Evolutionary conservation across 2,888 invertebrate species (phyloP).

Genomic region (Agriopis leucophaearia): DNA sequence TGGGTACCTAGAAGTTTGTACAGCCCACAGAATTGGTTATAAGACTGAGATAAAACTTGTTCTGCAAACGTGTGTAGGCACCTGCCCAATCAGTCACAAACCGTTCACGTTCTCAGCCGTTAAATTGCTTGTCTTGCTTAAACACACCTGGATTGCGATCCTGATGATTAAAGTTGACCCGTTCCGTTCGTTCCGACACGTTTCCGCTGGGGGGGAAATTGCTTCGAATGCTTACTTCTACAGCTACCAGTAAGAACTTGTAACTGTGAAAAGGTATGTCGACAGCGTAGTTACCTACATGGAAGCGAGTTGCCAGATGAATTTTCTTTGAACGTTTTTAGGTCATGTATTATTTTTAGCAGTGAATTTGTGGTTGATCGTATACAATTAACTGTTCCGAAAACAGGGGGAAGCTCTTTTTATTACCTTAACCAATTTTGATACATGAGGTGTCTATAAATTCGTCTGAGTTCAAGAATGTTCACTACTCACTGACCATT

Average conservation of each 20-base stretch:
- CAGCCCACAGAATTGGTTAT: constrained; percentile 2
- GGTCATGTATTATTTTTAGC: not conserved
- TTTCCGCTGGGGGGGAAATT: constrained; percentile 34
- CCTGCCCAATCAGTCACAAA: constrained; percentile 28
- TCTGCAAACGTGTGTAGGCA: constrained; percentile 4
- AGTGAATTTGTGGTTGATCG: not conserved
- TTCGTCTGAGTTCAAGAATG: no score
- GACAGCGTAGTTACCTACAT: constrained; percentile 8
- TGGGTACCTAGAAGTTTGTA: constrained; percentile 9
- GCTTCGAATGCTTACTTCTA: constrained; percentile 32
- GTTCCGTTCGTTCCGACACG: constrained; percentile 33
- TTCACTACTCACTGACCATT: no score
- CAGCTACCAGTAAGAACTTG: constrained; percentile 8
- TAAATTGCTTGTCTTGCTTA: constrained; percentile 37
- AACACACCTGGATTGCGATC: constrained; percentile 36
- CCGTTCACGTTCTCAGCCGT: constrained; percentile 18
- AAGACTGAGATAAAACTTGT: not conserved
- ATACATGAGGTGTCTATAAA: no score
- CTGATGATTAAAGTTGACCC: constrained; percentile 34
- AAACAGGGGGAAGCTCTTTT: no score
- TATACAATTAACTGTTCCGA: no score
- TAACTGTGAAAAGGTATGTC: constrained; percentile 25
- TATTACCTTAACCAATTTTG: no score
- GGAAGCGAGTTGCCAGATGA: not conserved
- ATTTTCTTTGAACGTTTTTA: not conserved